Evolutionary conservation across 92 coral and sea anemone genomes (phyloP), one percentile per base, ranked within the genome.

Genomic region (Palythoa grandiflora): DNA sequence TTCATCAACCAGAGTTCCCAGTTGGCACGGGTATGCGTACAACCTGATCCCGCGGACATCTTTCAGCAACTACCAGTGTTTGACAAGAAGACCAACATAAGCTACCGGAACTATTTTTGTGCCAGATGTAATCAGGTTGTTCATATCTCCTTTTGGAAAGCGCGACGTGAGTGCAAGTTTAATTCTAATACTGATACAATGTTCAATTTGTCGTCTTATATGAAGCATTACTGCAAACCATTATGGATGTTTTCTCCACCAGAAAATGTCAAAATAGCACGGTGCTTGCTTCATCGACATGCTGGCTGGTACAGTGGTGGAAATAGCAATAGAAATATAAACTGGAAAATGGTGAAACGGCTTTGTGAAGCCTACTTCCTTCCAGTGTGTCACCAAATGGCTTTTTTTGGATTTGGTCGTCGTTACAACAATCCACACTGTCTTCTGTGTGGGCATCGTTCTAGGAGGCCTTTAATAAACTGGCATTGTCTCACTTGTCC

Each of bases 101-200:
- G 70, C 68, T 78, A 78, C 68, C 53, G 60, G 83, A 78, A 78
- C 47, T 54, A 10, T 9, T 78, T 55, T 53, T 78, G 83, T 36
- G 83, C 83, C 3, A 53, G 51, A 21, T 78, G 83, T 21, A 57
- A 78, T 19, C 35, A 63, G 48, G 83, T 40, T 17, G 38, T 38
- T 16, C 6, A 78, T 63, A 5, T 55, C n/a, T 51, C 71, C 5
- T 59, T 14, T 16, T 78, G 83, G 83, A 9, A 38, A 35, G 83
- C 50, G 3, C 50, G 48, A 15, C 71, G 38, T 8, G 28, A 12
- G 20, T 78, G 83, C 35, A 48, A 57, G 2, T 3, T 13, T 9
- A 40, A 15, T 12, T 5, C 37, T 35, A 2, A 0, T 11, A 8
- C 38, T 54, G 13, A 36, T 4, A 4, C 17, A 16, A 21, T 8